phyloP scores from a whole-genome alignment of 1,140 invertebrate genomes.

The Lepidurus apus region DNA sequence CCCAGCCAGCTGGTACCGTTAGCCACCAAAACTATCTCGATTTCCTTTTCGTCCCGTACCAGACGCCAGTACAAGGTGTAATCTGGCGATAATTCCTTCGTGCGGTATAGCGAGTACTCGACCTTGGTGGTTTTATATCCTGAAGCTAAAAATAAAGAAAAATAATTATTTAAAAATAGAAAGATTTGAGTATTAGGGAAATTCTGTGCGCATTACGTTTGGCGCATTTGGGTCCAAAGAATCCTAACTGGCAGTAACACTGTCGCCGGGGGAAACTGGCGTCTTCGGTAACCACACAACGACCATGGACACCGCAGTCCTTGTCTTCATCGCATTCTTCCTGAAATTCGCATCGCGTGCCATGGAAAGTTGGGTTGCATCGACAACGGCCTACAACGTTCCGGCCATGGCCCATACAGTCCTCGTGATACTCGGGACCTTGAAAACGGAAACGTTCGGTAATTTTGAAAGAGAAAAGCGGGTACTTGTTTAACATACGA shows the following conservation, averaged over 20 bases:
- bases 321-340: constrained; percentile 74
- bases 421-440: constrained; percentile 66
- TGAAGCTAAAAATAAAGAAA: constrained; percentile 46
- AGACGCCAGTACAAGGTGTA: constrained; percentile 77
- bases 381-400: constrained; percentile 57
- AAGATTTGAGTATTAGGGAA: not conserved
- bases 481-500: constrained; percentile 28
- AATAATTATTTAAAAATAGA: not conserved
- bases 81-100: constrained; percentile 61
- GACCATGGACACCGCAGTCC: constrained; percentile 78
- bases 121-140: constrained; percentile 55
- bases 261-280: constrained; percentile 72
- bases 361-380: constrained; percentile 66
- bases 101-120: constrained; percentile 61
- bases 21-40: constrained; percentile 76
- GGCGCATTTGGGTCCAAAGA: constrained; percentile 55
- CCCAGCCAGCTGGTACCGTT: constrained; percentile 78
- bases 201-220: constrained; percentile 41
- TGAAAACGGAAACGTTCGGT: not conserved
- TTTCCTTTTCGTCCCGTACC: constrained; percentile 67
- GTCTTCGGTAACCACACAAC: constrained; percentile 70
- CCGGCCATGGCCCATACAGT: constrained; percentile 73
- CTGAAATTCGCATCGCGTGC: constrained; percentile 71
- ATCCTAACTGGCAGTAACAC: constrained; percentile 84
- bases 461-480: too few relatives aligned